Base-by-base conservation (phyloP, 2,113 vertebrate genomes). In the Leucopternis melanops region DNA sequence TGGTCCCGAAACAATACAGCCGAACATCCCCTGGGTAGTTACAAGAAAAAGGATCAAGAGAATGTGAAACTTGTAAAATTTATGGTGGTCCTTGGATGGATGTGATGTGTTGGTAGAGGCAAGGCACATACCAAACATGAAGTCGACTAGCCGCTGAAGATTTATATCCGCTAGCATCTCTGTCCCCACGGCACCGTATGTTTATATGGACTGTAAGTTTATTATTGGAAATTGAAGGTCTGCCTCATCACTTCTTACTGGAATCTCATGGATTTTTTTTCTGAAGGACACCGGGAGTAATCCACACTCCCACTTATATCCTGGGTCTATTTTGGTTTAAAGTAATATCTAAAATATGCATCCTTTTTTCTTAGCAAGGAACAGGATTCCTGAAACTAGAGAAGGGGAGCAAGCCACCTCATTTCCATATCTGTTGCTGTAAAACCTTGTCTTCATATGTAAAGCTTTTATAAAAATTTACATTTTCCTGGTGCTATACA, bases 161-260 rank as follows among this genome's bases (percentile, higher is more conserved):
- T 96, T 95, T 96, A 92, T 86, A 18, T 69, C 36, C 81, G 36
- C 67, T 61, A 40, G 45, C 32, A 52, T 74, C 72, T 86, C 88
- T 9, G 14, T 88, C 80, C 72, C 15, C 3, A 31, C n/a, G 17
- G 42, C 79, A 90, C 71, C n/a, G 17, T 84, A 71, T 92, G 70
- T 96, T 96, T 94, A 79, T 70, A 81, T 32, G 63, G 47, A 66
- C 67, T 92, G 49, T 47, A 23, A 31, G 50, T 61, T 94, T 94
- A 88, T 95, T 92, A 94, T 67, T 93, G 85, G 90, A 95, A 96
- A 89, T 69, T 61, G 62, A 93, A 70, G 54, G 52, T 93, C 65
- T 95, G 63, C 65, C 52, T 88, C 75, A 55, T 93, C 11, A 3
- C 77, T 91, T 50, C 83, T 92, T 89, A 92, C 94, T 78, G 92